Base-by-base conservation (phyloP, 1,140 invertebrate genomes). In the Solenopsis fugax region DNA sequence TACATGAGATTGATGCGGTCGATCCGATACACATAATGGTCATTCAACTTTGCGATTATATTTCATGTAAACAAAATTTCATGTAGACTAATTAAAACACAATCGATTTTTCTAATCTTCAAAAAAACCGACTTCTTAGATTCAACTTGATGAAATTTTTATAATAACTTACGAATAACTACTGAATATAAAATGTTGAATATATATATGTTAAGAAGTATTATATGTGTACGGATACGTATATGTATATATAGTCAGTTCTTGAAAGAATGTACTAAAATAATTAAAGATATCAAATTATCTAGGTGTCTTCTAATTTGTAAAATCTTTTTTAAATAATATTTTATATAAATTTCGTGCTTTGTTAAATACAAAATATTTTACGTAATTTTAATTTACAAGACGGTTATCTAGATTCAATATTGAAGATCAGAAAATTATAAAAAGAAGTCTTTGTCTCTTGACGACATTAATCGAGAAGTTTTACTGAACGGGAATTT, bases 1-100 rank as follows among this genome's bases (percentile, higher is more conserved):
- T 41, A 72, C 78, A 73, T 24, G 54, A 48, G 18, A 82, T 34
- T 18, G 54, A 84, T 75, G 50, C 41, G 29, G 29, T 73, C 80
- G 41, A 84, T 73, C 16, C 69, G 21, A 60, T 60, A 50, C 24
- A 84, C 56, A 50, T n/a, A 69, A 45, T 60, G 80, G 41, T 84
- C 62, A 18, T 60, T 48, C 69, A 48, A 48, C 18, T 75, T 60
- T 34, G 56, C 80, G 41, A 73, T 71, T 10, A 9, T 48, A 16
- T 45, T 50, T 72, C 48, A 37, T 29, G n/a, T 29, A 56, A 16
- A 54, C 6, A 78, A 64, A 64, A 37, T 80, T 21, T 56, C 2
- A 13, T 37, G 12, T 12, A 62, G 4, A 37, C 7, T 78, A 65
- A 80, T 65, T 65, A 78, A 50, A 50, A 50, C 24, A 48, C 6